These are phyloP conservation scores for Noctua pronuba DNA, from an alignment of 2,888 invertebrate species.

Conservation along the genomic window DNA sequence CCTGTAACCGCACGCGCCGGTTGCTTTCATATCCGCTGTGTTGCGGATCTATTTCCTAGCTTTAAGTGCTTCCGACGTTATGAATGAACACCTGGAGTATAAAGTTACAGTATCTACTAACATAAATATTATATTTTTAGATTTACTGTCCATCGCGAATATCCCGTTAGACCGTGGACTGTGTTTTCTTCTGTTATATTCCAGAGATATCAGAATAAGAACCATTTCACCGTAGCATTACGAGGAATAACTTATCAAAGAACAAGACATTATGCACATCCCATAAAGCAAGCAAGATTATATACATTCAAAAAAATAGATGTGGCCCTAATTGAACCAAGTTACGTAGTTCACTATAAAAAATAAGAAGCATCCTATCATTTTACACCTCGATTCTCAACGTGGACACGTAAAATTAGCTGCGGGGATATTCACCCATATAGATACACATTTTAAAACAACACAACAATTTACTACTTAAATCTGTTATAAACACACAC, in stretches of 20 bases:
- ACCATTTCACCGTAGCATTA: not conserved
- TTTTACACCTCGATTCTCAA: no score
- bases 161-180: not conserved
- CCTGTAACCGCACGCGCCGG: constrained; percentile 63
- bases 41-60: constrained; percentile 62
- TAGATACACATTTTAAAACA: not conserved
- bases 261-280: not conserved
- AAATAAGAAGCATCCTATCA: no score
- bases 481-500: constrained; percentile 2
- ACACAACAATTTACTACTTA: not conserved
- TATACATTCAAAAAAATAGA: no score
- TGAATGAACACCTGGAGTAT: constrained; percentile 52
- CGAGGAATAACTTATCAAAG: not conserved
- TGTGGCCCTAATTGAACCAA: no score
- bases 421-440: no score
- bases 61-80: constrained; percentile 59
- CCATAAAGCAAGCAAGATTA: not conserved
- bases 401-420: no score
- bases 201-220: not conserved
- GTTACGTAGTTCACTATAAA: no score
- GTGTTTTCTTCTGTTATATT: not conserved
- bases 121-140: not conserved
- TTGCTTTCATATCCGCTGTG: constrained; percentile 65
- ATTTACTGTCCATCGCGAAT: not conserved
- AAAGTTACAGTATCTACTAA: constrained; percentile 19